phyloP scores from a whole-genome alignment of 2,113 vertebrate species.

The human region GRCh38 chr19:31971001-31971500 shows the following conservation, averaged over 20 bases:
- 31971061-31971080: conserved; percentile 33
- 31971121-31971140: too few relatives aligned
- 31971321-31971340: rapidly evolving
- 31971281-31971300: neutral
- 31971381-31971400: conserved; percentile 10
- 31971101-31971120: conserved; percentile 15
- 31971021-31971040: conserved; percentile 37
- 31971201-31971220: too few relatives aligned
- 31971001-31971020: neutral
- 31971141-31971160: neutral
- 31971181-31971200: rapidly evolving
- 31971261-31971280: neutral
- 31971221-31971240: neutral
- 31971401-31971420: neutral
- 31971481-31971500: neutral
- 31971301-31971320: neutral
- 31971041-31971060: conserved; percentile 12
- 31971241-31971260: neutral
- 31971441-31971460: neutral
- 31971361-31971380: neutral
- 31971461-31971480: neutral
- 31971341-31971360: neutral
- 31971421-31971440: neutral
- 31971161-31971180: neutral
- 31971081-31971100: conserved; percentile 43